phyloP scores from a whole-genome alignment of 2,113 vertebrate genomes.

The Amphiprion percula region DNA sequence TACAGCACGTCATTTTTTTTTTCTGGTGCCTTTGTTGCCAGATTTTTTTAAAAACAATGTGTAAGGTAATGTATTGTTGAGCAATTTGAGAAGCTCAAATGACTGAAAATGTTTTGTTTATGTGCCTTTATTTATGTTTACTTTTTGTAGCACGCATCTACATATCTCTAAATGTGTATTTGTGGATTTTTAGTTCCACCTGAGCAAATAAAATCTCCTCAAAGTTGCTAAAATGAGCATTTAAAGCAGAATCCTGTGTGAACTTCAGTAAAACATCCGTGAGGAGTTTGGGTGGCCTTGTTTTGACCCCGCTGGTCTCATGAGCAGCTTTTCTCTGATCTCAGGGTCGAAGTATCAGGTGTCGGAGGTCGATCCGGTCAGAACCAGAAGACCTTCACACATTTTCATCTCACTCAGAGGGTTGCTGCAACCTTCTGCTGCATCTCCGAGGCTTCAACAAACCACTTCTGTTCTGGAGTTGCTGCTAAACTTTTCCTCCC shows the following conservation, averaged over 20 bases:
- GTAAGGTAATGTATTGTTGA: too few relatives aligned
- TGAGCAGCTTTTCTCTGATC: conserved; percentile 45
- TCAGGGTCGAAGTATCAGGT: not conserved
- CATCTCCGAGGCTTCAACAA: not conserved
- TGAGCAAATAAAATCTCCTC: too few relatives aligned
- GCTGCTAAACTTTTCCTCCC: not conserved
- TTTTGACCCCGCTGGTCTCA: conserved; percentile 15
- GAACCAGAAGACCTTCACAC: not conserved
- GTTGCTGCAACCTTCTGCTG: not conserved
- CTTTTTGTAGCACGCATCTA: too few relatives aligned
- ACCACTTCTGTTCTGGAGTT: not conserved
- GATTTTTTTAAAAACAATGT: too few relatives aligned
- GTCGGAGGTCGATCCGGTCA: conserved; percentile 36
- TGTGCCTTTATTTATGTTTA: too few relatives aligned
- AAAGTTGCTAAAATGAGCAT: too few relatives aligned
- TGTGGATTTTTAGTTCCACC: too few relatives aligned
- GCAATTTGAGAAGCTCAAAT: too few relatives aligned
- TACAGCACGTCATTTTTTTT: too few relatives aligned
- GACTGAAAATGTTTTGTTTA: too few relatives aligned
- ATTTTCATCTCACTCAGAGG: not conserved
- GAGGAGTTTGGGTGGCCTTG: not conserved
- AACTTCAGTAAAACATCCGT: not conserved
- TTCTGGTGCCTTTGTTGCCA: too few relatives aligned
- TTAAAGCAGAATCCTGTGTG: not conserved
- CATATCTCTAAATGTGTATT: too few relatives aligned